phyloP scores from a whole-genome alignment of 2,888 invertebrate species.

The Heliconius hortense region DNA sequence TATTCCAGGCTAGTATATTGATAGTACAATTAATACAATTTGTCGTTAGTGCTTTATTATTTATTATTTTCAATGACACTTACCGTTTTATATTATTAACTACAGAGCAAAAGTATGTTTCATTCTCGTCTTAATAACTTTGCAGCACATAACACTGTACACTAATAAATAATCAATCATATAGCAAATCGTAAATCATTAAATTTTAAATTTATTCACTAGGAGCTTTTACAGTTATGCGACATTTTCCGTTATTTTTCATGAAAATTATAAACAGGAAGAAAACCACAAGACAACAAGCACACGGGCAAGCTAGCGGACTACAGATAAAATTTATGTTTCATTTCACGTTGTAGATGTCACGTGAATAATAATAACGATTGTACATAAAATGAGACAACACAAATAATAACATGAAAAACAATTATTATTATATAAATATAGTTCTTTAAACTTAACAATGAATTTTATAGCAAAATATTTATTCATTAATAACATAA shows the following conservation, averaged over 20 bases:
- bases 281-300: constrained; percentile 66
- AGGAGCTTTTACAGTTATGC: constrained; percentile 60
- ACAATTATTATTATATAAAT: not conserved
- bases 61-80: constrained; percentile 50
- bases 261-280: constrained; percentile 66
- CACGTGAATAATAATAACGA: constrained; percentile 38
- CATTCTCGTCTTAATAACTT: constrained; percentile 73
- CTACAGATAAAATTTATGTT: constrained; percentile 45
- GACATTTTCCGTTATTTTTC: constrained; percentile 75
- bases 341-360: constrained; percentile 31
- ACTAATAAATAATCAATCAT: constrained; percentile 38
- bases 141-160: constrained; percentile 68
- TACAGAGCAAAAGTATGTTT: constrained; percentile 74
- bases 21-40: not conserved
- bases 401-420: not conserved
- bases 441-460: not conserved
- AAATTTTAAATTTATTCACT: constrained; percentile 47
- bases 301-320: constrained; percentile 54
- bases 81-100: constrained; percentile 68
- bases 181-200: constrained; percentile 31
- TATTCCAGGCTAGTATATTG: not conserved
- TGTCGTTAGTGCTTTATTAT: constrained; percentile 9
- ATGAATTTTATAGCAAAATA: not conserved
- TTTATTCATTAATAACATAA: not conserved
- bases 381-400: not conserved